Evolutionary conservation across 1,140 invertebrate genomes (phyloP).

Genomic region (Manduca sexta): DNA sequence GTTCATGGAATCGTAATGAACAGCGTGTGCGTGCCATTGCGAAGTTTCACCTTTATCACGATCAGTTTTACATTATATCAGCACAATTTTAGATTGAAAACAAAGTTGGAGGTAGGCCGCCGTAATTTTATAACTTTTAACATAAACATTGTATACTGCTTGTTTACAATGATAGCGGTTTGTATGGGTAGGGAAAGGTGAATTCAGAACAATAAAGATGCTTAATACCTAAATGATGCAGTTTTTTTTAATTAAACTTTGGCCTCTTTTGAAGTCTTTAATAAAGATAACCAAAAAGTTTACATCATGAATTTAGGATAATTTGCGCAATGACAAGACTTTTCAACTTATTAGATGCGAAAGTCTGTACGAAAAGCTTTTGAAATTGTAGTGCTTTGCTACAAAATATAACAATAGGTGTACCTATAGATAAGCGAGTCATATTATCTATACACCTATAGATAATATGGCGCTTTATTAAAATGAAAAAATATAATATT

Average conservation of each 20-base stretch:
- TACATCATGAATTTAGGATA: neutral
- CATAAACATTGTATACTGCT: conserved; percentile 23
- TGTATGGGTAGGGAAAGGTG: neutral
- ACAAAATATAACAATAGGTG: no score
- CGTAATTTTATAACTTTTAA: conserved; percentile 24
- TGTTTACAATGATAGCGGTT: conserved; percentile 16
- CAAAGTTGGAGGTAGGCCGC: conserved; percentile 19
- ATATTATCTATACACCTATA: no score
- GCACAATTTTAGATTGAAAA: conserved; percentile 24
- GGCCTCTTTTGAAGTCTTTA: neutral
- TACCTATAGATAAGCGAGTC: no score
- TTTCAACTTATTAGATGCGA: no score
- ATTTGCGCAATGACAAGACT: no score
- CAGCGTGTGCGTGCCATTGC: conserved; percentile 17
- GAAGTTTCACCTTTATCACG: conserved; percentile 28
- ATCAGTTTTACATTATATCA: conserved; percentile 25
- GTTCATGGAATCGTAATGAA: conserved; percentile 14
- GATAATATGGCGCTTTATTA: no score
- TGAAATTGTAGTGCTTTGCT: no score
- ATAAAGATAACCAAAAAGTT: neutral
- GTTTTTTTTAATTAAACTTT: no score
- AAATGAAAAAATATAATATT: no score
- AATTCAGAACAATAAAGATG: no score
- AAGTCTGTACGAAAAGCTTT: no score
- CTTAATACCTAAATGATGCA: no score